Percentiles rank a stretch among this genome's conserved stretches.
Evolutionary conservation across 2,888 invertebrate species (phyloP).

Genomic region (Pollenia angustigena): DNA sequence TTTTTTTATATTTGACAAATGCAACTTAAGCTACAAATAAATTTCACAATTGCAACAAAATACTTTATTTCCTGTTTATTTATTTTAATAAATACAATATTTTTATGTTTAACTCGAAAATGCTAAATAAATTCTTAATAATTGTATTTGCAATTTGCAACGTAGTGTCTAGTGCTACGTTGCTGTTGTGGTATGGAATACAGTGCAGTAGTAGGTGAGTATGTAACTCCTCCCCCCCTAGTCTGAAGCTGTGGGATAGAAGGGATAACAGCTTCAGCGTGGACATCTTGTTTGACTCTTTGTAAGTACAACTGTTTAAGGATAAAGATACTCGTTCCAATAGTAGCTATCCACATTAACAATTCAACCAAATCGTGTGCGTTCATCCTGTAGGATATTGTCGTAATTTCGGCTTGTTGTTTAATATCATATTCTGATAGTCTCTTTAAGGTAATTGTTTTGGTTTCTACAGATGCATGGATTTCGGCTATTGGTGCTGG

Average conservation of each 20-base stretch:
- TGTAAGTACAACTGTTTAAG: conserved; percentile 2
- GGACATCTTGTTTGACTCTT: background rate
- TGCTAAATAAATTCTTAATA: too few species aligned
- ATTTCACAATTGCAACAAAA: too few species aligned
- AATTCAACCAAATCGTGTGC: conserved; percentile 6
- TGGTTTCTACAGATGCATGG: conserved; percentile 12
- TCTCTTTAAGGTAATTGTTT: conserved; percentile 29
- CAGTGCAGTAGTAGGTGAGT: background rate
- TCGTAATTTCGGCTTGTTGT: conserved; percentile 14
- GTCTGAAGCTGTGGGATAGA: conserved; percentile 38
- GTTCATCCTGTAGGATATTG: conserved; percentile 31
- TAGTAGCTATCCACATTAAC: conserved; percentile 22
- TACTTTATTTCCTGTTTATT: too few species aligned
- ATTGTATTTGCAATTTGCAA: too few species aligned
- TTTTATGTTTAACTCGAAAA: too few species aligned
- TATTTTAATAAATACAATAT: too few species aligned
- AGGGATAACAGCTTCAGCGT: conserved; percentile 14
- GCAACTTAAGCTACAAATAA: too few species aligned
- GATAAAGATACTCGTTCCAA: background rate
- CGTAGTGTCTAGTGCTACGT: background rate
- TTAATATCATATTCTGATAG: conserved; percentile 37
- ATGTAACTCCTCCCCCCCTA: conserved; percentile 55
- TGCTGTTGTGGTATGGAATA: too few species aligned
- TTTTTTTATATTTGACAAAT: too few species aligned
- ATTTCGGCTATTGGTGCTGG: conserved; percentile 23